These are phyloP conservation scores for Artibeus lituratus DNA, from an alignment of 2,797 vertebrate species.

Conservation along the genomic window DNA sequence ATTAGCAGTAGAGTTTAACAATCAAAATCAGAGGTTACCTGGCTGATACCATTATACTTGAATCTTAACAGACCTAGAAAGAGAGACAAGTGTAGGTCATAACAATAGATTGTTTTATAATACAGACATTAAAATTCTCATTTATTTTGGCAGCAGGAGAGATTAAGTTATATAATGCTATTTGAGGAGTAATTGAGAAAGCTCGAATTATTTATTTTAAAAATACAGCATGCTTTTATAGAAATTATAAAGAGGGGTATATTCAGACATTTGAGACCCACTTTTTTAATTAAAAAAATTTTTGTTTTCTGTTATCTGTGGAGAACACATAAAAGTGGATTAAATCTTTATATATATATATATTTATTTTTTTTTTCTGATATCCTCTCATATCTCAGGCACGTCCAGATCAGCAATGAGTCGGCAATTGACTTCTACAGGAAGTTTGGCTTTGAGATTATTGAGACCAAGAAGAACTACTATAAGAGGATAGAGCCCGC, in stretches of 20 bases:
- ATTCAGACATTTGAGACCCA: background rate
- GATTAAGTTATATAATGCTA: background rate
- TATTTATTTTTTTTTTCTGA: background rate
- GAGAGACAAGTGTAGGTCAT: background rate
- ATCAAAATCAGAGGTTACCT: constrained; percentile 16
- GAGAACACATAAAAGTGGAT: constrained; percentile 2
- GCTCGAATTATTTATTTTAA: background rate
- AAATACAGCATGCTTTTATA: background rate
- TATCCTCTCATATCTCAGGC: constrained; percentile 82
- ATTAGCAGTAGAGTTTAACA: constrained; percentile 27
- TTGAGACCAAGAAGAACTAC: constrained; percentile 99
- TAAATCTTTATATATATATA: background rate
- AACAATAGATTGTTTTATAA: background rate
- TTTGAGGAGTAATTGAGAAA: constrained; percentile 2
- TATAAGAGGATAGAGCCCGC: constrained; percentile 99
- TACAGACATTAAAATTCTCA: background rate
- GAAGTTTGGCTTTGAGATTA: constrained; percentile 96
- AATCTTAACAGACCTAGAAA: background rate
- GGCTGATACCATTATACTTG: background rate
- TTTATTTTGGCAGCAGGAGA: background rate
- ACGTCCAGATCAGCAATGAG: constrained; percentile 99
- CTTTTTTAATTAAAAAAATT: background rate
- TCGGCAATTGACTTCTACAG: constrained; percentile 99
- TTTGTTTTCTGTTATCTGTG: background rate
- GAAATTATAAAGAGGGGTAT: background rate